A percentile compares a stretch with the other conserved stretches of the same genome.
These are phyloP conservation scores for Lycia hirtaria DNA, from an alignment of 2,888 invertebrate genomes.

Conservation along the genomic window DNA sequence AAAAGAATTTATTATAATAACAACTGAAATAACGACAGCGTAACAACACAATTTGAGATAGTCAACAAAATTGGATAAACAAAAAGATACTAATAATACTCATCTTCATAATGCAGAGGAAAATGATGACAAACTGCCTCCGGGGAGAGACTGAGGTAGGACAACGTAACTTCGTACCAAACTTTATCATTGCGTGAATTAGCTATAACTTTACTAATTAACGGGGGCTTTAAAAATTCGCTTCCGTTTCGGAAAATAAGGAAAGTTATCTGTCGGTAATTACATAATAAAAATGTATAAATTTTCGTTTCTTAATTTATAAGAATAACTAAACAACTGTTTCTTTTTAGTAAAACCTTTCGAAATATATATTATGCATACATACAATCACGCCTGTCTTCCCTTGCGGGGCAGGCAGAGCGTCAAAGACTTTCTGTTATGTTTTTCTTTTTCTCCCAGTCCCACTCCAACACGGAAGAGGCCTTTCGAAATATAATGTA, in stretches of 20 bases:
- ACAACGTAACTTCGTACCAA: slow-evolving; percentile 28
- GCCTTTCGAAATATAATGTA: too few relatives aligned
- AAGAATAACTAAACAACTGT: neutral
- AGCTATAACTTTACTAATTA: slow-evolving; percentile 36
- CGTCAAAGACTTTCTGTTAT: too few relatives aligned
- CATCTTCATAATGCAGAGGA: slow-evolving; percentile 21
- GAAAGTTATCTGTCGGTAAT: slow-evolving; percentile 10
- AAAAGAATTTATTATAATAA: neutral
- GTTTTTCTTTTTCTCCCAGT: too few relatives aligned
- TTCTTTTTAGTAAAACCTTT: too few relatives aligned
- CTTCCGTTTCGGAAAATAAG: slow-evolving; percentile 14
- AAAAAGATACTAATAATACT: slow-evolving; percentile 21
- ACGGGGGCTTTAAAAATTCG: slow-evolving; percentile 17
- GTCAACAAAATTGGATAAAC: slow-evolving; percentile 25
- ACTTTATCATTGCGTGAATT: slow-evolving; percentile 33
- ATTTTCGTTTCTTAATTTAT: neutral
- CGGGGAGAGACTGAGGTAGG: slow-evolving; percentile 16
- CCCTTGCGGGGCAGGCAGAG: too few relatives aligned
- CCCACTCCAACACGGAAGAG: too few relatives aligned
- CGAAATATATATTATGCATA: too few relatives aligned
- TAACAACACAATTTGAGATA: slow-evolving; percentile 15
- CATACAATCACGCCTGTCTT: too few relatives aligned
- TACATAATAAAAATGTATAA: neutral
- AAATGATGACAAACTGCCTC: slow-evolving; percentile 29
- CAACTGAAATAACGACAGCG: slow-evolving; percentile 11